Conservation (phyloP, 2,888 invertebrate species). For the Gastrophysa polygoni region DNA sequence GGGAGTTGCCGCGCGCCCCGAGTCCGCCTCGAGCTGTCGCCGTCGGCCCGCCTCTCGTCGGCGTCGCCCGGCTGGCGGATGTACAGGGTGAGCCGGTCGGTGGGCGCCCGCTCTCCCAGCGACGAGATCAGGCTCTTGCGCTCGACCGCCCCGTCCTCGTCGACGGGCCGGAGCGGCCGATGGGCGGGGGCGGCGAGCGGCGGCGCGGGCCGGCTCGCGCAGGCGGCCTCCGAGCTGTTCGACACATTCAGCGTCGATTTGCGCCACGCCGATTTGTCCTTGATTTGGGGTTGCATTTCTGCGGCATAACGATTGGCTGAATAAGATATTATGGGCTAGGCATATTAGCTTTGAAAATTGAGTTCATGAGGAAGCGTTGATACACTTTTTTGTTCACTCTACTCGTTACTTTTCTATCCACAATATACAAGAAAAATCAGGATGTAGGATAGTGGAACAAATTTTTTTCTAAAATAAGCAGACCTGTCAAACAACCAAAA, state of each 20-base stretch:
- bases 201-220: conserved; percentile 66
- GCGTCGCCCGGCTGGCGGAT: conserved; percentile 60
- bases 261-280: conserved; percentile 79
- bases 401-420: no score
- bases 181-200: conserved; percentile 57
- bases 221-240: conserved; percentile 70
- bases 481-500: no score
- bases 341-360: no score
- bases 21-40: conserved; percentile 29
- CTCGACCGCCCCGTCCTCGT: conserved; percentile 60
- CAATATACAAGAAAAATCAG: no score
- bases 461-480: no score
- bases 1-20: conserved; percentile 40
- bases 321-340: no score
- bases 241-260: conserved; percentile 71
- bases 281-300: conserved; percentile 75
- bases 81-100: conserved; percentile 67
- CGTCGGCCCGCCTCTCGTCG: background rate
- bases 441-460: no score
- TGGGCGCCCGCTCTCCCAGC: conserved; percentile 60
- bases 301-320: conserved; percentile 35
- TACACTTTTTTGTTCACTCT: no score
- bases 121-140: conserved; percentile 63
- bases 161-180: conserved; percentile 59
- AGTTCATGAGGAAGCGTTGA: no score